Percentiles rank a stretch among this genome's conserved stretches.
Evolutionary conservation across 2,113 vertebrate species (phyloP).

Genomic region (Engraulis encrasicolus): DNA sequence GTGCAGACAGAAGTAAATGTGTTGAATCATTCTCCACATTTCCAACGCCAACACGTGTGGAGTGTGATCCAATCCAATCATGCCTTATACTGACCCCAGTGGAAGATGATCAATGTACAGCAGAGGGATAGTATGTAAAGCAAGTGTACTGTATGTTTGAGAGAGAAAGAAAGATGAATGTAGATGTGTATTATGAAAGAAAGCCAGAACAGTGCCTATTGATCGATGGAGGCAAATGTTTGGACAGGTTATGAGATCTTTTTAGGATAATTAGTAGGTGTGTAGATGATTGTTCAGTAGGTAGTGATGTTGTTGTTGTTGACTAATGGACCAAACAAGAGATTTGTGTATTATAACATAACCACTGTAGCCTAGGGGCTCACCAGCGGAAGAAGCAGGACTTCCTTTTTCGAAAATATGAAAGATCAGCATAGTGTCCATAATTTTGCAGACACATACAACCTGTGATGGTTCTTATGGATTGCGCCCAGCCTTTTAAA

Average conservation of each 20-base stretch:
- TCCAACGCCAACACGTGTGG: background rate
- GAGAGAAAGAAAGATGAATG: background rate
- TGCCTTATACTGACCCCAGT: background rate
- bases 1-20: background rate
- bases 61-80: background rate
- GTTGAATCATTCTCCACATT: background rate
- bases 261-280: background rate
- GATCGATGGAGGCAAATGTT: background rate
- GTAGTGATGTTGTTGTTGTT: slow-evolving; percentile 2
- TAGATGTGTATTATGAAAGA: background rate
- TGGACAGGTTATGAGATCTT: background rate
- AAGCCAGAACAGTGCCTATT: background rate
- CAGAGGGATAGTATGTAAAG: background rate
- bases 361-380: slow-evolving; percentile 13
- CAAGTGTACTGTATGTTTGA: background rate
- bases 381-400: background rate
- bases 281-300: slow-evolving; percentile 1
- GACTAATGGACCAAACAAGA: slow-evolving; percentile 3
- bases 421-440: background rate
- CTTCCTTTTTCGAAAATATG: slow-evolving; percentile 3
- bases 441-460: background rate
- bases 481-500: background rate
- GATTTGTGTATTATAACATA: background rate
- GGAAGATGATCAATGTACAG: background rate
- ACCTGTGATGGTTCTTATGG: background rate